Evolutionary conservation across 2,113 vertebrate genomes (phyloP).

Genomic region (Litocranius walleri): DNA sequence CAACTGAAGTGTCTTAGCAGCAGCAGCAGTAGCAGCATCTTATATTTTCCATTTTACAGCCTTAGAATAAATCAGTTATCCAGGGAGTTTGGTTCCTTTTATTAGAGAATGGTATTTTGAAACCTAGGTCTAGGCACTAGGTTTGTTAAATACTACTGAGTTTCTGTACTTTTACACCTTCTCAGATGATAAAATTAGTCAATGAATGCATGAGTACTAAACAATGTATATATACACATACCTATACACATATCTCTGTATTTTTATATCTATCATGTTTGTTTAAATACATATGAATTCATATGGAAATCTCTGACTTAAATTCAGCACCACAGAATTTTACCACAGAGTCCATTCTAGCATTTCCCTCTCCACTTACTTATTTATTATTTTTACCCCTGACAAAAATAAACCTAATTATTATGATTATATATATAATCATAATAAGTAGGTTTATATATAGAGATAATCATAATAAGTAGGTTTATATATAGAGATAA

Average conservation of each 20-base stretch:
- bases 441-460: no score
- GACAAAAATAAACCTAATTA: neutral
- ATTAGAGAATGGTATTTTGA: neutral
- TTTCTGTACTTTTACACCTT: neutral
- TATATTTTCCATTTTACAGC: neutral
- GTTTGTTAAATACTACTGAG: neutral
- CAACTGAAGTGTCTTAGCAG: no score
- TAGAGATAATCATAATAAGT: no score
- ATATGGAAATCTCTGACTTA: neutral
- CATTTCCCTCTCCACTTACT: neutral
- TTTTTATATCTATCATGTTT: neutral
- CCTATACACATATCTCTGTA: neutral
- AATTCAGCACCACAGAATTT: neutral
- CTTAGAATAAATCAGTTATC: neutral
- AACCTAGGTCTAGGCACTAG: neutral
- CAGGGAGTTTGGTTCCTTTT: neutral
- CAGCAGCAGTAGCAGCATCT: neutral
- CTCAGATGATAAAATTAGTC: neutral
- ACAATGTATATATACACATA: neutral
- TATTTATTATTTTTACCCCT: neutral
- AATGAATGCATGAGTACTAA: neutral
- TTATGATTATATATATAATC: neutral
- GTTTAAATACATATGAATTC: neutral
- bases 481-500: no score
- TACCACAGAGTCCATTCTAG: neutral